Conservation (phyloP, 2,888 invertebrate genomes). For the Lochmaea crataegi region DNA sequence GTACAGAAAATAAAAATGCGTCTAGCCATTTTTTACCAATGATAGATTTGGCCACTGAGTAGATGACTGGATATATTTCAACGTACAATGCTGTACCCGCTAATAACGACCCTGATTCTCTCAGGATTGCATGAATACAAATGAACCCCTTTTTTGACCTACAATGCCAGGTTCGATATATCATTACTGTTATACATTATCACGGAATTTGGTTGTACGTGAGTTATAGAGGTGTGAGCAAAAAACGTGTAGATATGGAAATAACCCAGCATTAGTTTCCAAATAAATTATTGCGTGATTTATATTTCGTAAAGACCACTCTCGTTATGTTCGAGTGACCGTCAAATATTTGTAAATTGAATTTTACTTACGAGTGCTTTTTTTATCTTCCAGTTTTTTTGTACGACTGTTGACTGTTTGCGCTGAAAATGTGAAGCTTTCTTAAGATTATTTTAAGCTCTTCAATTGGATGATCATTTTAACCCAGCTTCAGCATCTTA, state of each 20-base stretch:
- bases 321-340: background rate
- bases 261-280: slow-evolving; percentile 1
- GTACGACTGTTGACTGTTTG: too few relatives aligned
- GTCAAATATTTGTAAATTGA: background rate
- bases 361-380: too few relatives aligned
- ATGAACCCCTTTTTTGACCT: slow-evolving; percentile 37
- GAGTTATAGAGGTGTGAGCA: slow-evolving; percentile 21
- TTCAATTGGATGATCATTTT: too few relatives aligned
- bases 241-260: slow-evolving; percentile 20
- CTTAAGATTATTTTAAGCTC: too few relatives aligned
- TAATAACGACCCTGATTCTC: slow-evolving; percentile 11
- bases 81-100: background rate
- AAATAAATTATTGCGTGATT: background rate
- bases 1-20: too few relatives aligned
- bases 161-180: slow-evolving; percentile 35
- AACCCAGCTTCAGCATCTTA: too few relatives aligned
- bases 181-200: slow-evolving; percentile 33
- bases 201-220: slow-evolving; percentile 25
- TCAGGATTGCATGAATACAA: slow-evolving; percentile 37
- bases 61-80: background rate
- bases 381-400: too few relatives aligned
- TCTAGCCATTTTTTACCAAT: too few relatives aligned
- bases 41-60: too few relatives aligned
- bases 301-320: background rate
- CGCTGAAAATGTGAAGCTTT: too few relatives aligned